Percentiles rank a stretch among this genome's conserved stretches.
Evolutionary conservation across 2,113 vertebrate genomes (phyloP).

Genomic region (Physeter macrocephalus): DNA sequence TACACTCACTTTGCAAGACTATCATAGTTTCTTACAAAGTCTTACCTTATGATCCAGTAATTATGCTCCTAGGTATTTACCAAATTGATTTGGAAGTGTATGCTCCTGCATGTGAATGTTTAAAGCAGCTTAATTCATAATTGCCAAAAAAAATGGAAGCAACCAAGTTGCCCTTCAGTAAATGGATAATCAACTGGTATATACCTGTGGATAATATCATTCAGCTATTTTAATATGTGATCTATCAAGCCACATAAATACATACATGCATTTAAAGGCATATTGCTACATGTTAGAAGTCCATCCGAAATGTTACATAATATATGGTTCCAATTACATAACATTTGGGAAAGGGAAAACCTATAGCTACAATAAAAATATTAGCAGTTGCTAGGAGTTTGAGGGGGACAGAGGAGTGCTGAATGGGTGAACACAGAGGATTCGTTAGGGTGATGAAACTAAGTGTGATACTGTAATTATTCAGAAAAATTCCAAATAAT

Average conservation of each 20-base stretch:
- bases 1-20: background rate
- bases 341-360: background rate
- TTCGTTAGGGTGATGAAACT: background rate
- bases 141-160: background rate
- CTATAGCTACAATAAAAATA: background rate
- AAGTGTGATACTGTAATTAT: background rate
- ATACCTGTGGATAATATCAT: background rate
- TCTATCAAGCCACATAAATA: background rate
- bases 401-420: rapidly evolving
- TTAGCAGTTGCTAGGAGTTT: background rate
- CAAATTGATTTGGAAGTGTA: background rate
- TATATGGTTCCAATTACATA: background rate
- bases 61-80: background rate
- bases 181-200: background rate
- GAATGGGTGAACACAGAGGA: background rate
- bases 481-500: background rate
- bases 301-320: background rate
- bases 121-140: background rate
- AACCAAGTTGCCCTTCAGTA: background rate
- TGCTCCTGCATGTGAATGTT: background rate
- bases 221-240: background rate
- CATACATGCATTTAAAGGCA: background rate
- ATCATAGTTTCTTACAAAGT: background rate
- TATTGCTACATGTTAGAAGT: background rate
- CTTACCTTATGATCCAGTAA: background rate